Evolutionary conservation across 2,797 vertebrate genomes (phyloP).

Genomic region (Thaleichthys pacificus): DNA sequence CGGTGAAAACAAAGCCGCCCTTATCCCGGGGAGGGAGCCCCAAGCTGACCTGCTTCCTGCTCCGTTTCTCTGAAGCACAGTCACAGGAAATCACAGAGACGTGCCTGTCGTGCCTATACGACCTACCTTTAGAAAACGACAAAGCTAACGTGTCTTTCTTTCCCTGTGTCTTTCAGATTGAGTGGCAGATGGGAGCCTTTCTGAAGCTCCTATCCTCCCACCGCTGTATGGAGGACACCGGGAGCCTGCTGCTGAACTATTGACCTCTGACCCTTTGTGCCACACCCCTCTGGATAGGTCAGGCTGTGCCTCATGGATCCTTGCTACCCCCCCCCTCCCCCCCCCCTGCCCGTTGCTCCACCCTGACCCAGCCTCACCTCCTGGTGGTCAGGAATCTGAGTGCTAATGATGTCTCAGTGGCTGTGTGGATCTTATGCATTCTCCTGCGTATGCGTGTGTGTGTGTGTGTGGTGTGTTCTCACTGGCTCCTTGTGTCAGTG

Average conservation of each 20-base stretch:
- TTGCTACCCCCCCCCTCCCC: conserved; percentile 19
- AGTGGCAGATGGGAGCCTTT: conserved; percentile 9
- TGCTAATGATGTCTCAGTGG: conserved; percentile 49
- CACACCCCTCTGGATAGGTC: not conserved
- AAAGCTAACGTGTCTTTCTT: not conserved
- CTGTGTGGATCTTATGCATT: conserved; percentile 46
- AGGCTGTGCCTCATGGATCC: not conserved
- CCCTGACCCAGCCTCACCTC: conserved; percentile 8
- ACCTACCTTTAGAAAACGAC: too few relatives aligned
- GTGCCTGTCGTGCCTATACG: not conserved
- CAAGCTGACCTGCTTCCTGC: not conserved
- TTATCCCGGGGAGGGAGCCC: not conserved
- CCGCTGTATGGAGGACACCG: not conserved
- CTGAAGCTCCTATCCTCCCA: not conserved
- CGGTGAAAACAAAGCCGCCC: not conserved
- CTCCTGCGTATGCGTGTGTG: conserved; percentile 32
- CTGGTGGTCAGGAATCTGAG: conserved; percentile 44
- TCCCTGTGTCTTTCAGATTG: conserved; percentile 22
- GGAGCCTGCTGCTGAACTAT: conserved; percentile 48
- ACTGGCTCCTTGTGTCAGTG: not conserved
- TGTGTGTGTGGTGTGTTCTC: conserved; percentile 2
- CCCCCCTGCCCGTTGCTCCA: not conserved
- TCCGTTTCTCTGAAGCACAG: too few relatives aligned
- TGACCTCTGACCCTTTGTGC: conserved; percentile 9
- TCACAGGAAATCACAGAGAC: conserved; percentile 3